phyloP scores from a whole-genome alignment of 2,888 invertebrate species.

The Ectropis crepuscularia region DNA sequence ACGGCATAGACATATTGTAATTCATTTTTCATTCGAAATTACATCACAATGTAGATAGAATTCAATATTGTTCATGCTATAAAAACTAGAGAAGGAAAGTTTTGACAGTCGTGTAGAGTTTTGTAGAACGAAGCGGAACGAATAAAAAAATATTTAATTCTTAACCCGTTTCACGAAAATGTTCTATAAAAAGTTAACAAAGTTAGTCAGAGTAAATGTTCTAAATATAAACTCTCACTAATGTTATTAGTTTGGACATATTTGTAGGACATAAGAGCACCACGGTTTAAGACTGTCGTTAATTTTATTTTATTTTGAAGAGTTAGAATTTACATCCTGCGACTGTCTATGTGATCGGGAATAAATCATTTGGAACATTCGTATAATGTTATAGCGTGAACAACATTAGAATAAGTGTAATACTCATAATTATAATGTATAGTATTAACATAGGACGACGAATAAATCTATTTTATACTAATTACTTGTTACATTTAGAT shows the following conservation, averaged over 20 bases:
- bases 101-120: no score
- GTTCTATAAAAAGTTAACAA: no score
- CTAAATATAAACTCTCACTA: no score
- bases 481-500: constrained; percentile 31
- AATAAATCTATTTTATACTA: constrained; percentile 82
- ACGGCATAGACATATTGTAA: constrained; percentile 10
- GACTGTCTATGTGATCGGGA: neutral
- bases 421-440: constrained; percentile 68
- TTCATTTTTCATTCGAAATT: constrained; percentile 20
- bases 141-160: no score
- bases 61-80: constrained; percentile 34
- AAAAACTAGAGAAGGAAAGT: neutral
- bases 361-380: neutral
- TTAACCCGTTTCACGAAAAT: no score
- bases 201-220: no score
- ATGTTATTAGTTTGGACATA: no score
- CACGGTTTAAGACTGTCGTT: no score
- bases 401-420: constrained; percentile 48
- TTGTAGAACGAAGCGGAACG: no score
- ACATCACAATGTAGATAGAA: constrained; percentile 22
- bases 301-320: no score
- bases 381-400: constrained; percentile 31
- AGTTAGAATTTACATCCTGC: no score
- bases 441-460: constrained; percentile 64
- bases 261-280: no score